Evolutionary conservation across 37 sponge, comb jelly and placozoan species (phyloP).

Genomic region (Halichondria panicea): DNA sequence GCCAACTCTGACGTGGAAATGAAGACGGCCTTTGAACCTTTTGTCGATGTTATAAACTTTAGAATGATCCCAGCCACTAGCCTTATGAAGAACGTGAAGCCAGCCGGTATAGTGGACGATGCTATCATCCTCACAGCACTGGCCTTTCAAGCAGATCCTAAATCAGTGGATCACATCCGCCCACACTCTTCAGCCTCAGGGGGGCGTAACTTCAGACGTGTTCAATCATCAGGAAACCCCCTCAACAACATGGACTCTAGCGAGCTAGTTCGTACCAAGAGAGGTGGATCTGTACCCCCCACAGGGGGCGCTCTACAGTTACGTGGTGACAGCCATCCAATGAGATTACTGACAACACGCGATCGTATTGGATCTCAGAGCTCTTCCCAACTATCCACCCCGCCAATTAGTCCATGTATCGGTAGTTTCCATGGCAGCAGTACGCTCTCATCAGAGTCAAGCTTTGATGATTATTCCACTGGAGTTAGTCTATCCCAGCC

Average conservation of each 20-base stretch:
- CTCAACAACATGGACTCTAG: background rate
- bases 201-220: slow-evolving; percentile 8
- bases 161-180: slow-evolving; percentile 50
- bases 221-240: slow-evolving; percentile 23
- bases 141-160: slow-evolving; percentile 94
- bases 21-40: slow-evolving; percentile 77
- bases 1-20: slow-evolving; percentile 18
- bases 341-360: slow-evolving; percentile 8
- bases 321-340: too few species aligned
- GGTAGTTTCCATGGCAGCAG: slow-evolving; percentile 5
- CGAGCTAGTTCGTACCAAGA: background rate
- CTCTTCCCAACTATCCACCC: slow-evolving; percentile 8
- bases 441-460: background rate
- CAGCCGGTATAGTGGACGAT: slow-evolving; percentile 74
- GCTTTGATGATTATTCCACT: background rate
- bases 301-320: too few species aligned
- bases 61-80: slow-evolving; percentile 77
- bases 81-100: slow-evolving; percentile 90
- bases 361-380: slow-evolving; percentile 5
- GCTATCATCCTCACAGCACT: slow-evolving; percentile 82
- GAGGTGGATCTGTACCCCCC: slow-evolving; percentile 17
- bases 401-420: slow-evolving; percentile 5
- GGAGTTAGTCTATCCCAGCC: background rate
- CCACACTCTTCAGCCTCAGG: background rate
- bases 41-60: slow-evolving; percentile 80